phyloP scores from a whole-genome alignment of 2,888 invertebrate species.

The Marasmarcha lunaedactyla region DNA sequence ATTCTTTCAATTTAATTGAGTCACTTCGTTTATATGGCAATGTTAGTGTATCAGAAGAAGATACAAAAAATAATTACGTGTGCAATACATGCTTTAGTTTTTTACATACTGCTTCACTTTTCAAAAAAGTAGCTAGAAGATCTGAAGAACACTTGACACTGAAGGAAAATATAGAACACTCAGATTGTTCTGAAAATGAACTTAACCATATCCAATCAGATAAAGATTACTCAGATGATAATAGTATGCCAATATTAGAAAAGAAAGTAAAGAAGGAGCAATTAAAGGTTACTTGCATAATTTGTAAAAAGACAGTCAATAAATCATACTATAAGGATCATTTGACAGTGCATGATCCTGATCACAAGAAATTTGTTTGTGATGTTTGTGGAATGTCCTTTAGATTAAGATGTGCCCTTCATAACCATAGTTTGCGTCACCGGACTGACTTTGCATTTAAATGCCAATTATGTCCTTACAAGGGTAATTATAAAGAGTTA shows the following conservation, averaged over 20 bases:
- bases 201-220: not conserved
- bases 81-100: not conserved
- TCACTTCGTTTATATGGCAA: too few relatives aligned
- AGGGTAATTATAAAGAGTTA: slow-evolving; percentile 13
- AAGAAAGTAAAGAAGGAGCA: slow-evolving; percentile 17
- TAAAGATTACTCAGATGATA: not conserved
- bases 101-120: not conserved
- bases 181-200: not conserved
- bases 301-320: slow-evolving; percentile 25
- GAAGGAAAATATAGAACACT: not conserved
- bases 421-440: slow-evolving; percentile 23
- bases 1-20: too few relatives aligned
- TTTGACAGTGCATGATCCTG: slow-evolving; percentile 28
- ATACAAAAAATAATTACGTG: not conserved
- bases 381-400: slow-evolving; percentile 30
- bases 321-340: slow-evolving; percentile 26
- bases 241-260: slow-evolving; percentile 8
- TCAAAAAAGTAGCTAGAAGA: not conserved
- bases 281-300: slow-evolving; percentile 25
- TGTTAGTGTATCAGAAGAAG: too few relatives aligned
- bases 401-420: slow-evolving; percentile 26
- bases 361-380: slow-evolving; percentile 26
- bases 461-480: slow-evolving; percentile 16
- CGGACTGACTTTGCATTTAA: slow-evolving; percentile 15
- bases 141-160: not conserved